Conservation (phyloP, 2,113 vertebrate genomes). For the Dolichotis patagonum region DNA sequence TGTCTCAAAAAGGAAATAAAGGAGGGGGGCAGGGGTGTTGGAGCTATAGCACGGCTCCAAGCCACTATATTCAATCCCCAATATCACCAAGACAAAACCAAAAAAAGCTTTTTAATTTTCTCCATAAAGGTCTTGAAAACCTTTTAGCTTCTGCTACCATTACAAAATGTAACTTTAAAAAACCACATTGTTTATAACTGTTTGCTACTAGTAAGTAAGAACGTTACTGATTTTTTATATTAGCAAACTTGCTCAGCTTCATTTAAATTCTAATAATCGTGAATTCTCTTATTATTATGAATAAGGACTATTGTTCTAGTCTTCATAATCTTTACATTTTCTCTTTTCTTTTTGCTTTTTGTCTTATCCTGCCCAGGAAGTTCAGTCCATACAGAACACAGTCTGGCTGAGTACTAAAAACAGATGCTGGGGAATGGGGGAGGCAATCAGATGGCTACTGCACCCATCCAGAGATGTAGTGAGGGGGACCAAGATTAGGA, state of each 20-base stretch:
- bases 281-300: background rate
- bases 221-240: background rate
- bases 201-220: background rate
- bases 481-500: background rate
- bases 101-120: background rate
- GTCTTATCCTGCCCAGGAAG: no score
- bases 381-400: no score
- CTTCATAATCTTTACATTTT: no score
- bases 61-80: background rate
- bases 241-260: background rate
- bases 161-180: background rate
- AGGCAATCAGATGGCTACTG: background rate
- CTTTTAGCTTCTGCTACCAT: background rate
- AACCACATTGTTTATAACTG: background rate
- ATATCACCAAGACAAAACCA: background rate
- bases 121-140: background rate
- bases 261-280: accelerated
- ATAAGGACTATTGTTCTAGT: background rate
- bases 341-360: no score
- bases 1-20: background rate
- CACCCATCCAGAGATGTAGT: background rate
- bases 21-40: no score
- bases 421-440: background rate
- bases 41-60: background rate
- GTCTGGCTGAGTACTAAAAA: background rate